Conservation (phyloP, 2,888 invertebrate species). For the Amphipyra berbera region DNA sequence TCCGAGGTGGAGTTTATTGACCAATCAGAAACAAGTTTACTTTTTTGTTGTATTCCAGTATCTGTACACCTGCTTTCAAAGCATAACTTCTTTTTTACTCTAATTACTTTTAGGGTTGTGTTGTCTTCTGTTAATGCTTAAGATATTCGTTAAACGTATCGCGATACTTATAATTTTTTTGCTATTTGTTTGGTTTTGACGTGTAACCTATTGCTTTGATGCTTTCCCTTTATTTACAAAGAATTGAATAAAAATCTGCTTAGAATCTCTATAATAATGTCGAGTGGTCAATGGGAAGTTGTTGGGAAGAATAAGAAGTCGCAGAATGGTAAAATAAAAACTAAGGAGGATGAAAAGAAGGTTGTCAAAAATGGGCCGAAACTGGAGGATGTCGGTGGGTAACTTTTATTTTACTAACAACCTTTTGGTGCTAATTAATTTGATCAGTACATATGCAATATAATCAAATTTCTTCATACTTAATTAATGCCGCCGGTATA, state of each 20-base stretch:
- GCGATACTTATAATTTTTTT: conserved; percentile 56
- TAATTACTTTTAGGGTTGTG: not conserved
- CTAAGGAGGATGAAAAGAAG: conserved; percentile 91
- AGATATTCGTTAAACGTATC: not conserved
- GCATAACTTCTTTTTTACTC: conserved; percentile 24
- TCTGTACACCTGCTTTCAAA: not conserved
- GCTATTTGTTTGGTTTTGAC: conserved; percentile 83
- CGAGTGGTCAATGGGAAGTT: conserved; percentile 92
- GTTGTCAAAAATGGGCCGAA: conserved; percentile 91
- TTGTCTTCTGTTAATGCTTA: conserved; percentile 18
- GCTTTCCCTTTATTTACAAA: conserved; percentile 83
- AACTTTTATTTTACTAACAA: conserved; percentile 42
- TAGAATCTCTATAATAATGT: conserved; percentile 74
- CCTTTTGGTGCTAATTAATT: conserved; percentile 18
- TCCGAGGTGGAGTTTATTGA: conserved; percentile 80
- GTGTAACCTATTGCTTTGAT: conserved; percentile 78
- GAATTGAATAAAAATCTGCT: conserved; percentile 65
- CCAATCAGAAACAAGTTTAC: conserved; percentile 73
- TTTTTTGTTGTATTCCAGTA: conserved; percentile 49
- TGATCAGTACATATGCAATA: not conserved
- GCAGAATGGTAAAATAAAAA: conserved; percentile 87
- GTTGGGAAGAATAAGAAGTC: conserved; percentile 92
- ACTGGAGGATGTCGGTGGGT: conserved; percentile 94
- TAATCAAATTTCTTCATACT: not conserved
- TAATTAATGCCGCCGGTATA: not conserved